phyloP scores from a whole-genome alignment of 2,797 vertebrate species.

The Acanthornis magna region DNA sequence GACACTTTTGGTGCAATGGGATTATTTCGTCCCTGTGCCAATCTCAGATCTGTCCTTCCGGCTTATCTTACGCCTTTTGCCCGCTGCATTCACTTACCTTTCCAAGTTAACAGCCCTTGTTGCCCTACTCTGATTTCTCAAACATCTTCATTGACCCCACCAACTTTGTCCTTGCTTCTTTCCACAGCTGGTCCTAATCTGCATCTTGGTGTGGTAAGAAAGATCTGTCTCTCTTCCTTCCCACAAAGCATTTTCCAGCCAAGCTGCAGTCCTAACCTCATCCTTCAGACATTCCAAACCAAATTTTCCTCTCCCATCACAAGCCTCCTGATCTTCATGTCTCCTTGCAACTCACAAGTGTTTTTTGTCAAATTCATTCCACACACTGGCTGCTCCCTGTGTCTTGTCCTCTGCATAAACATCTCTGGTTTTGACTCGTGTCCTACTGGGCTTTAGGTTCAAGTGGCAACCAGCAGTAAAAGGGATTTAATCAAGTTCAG shows the following conservation, averaged over 20 bases:
- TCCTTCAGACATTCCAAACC: not conserved
- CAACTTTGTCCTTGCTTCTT: not conserved
- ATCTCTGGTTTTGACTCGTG: not conserved
- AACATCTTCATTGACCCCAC: not conserved
- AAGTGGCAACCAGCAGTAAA: not conserved
- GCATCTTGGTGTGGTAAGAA: not conserved
- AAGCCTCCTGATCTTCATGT: not conserved
- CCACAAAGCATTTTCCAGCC: not conserved
- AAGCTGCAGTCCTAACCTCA: not conserved
- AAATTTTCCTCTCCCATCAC: not conserved
- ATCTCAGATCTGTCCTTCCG: not conserved
- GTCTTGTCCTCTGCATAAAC: not conserved
- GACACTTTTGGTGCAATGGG: not conserved
- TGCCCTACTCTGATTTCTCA: not conserved
- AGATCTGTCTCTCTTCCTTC: not conserved
- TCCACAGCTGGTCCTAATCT: not conserved
- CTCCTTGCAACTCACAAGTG: not conserved
- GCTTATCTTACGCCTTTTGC: not conserved
- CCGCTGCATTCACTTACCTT: not conserved
- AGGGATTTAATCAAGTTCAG: not conserved
- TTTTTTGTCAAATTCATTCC: not conserved
- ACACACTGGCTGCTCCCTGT: not conserved
- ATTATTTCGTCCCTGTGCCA: rapidly evolving
- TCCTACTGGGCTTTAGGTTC: not conserved
- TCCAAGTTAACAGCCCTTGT: not conserved